Percentiles rank a stretch among this genome's conserved stretches.
Conservation (phyloP, 2,797 vertebrate species). For the Poeciliopsis paucimaculata region DNA sequence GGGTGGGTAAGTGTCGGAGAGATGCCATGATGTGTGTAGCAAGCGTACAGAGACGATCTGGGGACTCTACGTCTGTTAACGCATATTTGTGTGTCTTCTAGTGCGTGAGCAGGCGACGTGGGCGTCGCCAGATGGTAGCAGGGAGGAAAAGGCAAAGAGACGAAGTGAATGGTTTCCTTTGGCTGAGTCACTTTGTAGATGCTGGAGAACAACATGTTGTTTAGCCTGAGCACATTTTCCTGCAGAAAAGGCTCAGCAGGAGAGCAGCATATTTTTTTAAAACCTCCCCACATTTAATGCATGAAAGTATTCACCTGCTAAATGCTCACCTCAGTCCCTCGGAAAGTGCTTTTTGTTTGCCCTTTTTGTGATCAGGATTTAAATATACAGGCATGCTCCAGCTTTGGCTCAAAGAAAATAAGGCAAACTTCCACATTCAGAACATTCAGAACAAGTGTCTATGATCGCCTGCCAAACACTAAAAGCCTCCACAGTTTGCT, state of each 20-base stretch:
- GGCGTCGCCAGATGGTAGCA: slow-evolving; percentile 70
- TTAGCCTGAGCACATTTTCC: slow-evolving; percentile 11
- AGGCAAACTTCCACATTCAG: slow-evolving; percentile 34
- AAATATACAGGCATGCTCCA: slow-evolving; percentile 6
- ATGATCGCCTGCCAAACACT: slow-evolving; percentile 41
- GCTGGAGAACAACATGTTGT: slow-evolving; percentile 38
- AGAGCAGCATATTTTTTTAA: slow-evolving; percentile 1
- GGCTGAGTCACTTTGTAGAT: slow-evolving; percentile 47
- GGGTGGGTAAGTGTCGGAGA: slow-evolving; percentile 47
- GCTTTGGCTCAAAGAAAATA: slow-evolving; percentile 15
- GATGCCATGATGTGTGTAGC: slow-evolving; percentile 47
- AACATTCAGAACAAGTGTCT: slow-evolving; percentile 23
- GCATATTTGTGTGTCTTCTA: slow-evolving; percentile 16
- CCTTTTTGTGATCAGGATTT: slow-evolving; percentile 22
- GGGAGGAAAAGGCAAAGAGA: slow-evolving; percentile 46
- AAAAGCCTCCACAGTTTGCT: slow-evolving; percentile 32
- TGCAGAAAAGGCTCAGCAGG: slow-evolving; percentile 16
- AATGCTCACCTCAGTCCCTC: slow-evolving; percentile 10
- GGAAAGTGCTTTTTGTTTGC: not conserved
- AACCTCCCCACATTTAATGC: slow-evolving; percentile 17
- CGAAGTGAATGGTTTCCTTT: slow-evolving; percentile 42
- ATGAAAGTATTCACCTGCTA: slow-evolving; percentile 21
- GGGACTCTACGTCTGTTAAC: slow-evolving; percentile 40
- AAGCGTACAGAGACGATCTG: slow-evolving; percentile 44
- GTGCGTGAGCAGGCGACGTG: slow-evolving; percentile 31